Percentiles rank a stretch among this genome's conserved stretches.
Conservation (phyloP, 2,888 invertebrate genomes). For the Eupithecia tripunctaria region DNA sequence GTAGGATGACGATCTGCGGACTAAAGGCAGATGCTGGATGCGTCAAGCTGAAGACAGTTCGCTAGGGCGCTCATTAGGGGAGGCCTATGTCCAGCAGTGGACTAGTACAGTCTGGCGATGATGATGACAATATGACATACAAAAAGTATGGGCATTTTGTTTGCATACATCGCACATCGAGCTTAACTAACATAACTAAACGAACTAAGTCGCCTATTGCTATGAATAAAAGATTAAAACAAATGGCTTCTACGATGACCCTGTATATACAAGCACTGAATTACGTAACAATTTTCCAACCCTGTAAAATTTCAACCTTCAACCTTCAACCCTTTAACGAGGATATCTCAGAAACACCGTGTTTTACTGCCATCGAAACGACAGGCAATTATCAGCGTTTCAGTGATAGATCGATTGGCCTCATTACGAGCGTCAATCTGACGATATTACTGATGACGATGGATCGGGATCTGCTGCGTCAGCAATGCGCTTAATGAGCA, state of each 20-base stretch:
- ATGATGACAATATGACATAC: too few species aligned
- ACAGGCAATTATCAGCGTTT: conserved; percentile 2
- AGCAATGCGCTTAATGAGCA: conserved; percentile 5
- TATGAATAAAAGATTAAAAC: neutral
- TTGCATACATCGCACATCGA: too few species aligned
- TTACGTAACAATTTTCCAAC: neutral
- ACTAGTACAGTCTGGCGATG: too few species aligned
- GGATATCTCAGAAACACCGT: neutral
- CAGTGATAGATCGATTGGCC: conserved; percentile 7
- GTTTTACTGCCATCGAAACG: conserved; percentile 1
- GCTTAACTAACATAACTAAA: too few species aligned
- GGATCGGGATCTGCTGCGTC: conserved; percentile 2
- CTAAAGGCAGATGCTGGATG: too few species aligned
- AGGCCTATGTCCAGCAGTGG: too few species aligned
- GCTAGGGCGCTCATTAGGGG: too few species aligned
- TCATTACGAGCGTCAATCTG: conserved; percentile 7
- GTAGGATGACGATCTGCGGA: too few species aligned
- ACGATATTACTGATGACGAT: conserved; percentile 5
- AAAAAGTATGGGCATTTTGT: too few species aligned
- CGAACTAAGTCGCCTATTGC: too few species aligned
- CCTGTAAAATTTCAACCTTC: conserved; percentile 1
- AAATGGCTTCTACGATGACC: neutral
- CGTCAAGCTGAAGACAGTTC: too few species aligned
- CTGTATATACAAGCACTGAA: too few species aligned
- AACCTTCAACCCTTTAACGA: neutral